phyloP scores from a whole-genome alignment of 2,113 vertebrate species.

The Stigmatopora nigra region DNA sequence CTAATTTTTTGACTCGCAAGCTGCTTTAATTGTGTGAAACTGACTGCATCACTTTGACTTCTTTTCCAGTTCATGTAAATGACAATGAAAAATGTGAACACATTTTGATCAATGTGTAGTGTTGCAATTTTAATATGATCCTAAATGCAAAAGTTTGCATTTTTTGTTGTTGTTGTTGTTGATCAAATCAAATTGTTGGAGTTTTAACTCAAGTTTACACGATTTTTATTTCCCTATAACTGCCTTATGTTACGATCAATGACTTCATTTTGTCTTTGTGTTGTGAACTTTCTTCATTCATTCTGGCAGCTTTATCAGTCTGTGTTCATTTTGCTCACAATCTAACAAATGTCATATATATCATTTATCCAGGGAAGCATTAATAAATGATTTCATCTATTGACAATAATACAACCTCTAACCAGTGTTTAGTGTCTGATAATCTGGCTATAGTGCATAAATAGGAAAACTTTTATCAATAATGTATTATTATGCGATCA shows the following conservation, averaged over 20 bases:
- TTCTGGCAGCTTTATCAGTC: constrained; percentile 48
- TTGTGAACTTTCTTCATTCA: constrained; percentile 23
- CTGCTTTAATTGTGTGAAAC: background rate
- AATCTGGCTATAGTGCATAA: background rate
- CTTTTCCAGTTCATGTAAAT: background rate
- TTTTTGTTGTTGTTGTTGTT: constrained; percentile 16
- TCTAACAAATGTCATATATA: constrained; percentile 21
- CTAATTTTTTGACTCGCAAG: background rate
- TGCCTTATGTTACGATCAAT: constrained; percentile 36
- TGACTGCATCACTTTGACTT: background rate
- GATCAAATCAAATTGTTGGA: constrained; percentile 4
- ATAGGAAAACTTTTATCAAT: background rate
- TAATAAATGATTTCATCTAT: background rate
- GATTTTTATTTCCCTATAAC: constrained; percentile 16
- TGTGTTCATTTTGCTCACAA: constrained; percentile 10
- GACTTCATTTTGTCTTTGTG: constrained; percentile 17
- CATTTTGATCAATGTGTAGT: background rate
- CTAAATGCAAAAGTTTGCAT: background rate
- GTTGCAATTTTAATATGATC: background rate
- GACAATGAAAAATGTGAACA: background rate
- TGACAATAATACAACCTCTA: constrained; percentile 3
- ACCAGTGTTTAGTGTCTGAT: background rate
- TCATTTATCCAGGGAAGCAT: constrained; percentile 1
- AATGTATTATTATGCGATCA: background rate
- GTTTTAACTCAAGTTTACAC: constrained; percentile 35